A percentile compares a stretch with the other conserved stretches of the same genome.
phyloP scores from a whole-genome alignment of 2,888 invertebrate genomes.

The Cacoxenus indagator region DNA sequence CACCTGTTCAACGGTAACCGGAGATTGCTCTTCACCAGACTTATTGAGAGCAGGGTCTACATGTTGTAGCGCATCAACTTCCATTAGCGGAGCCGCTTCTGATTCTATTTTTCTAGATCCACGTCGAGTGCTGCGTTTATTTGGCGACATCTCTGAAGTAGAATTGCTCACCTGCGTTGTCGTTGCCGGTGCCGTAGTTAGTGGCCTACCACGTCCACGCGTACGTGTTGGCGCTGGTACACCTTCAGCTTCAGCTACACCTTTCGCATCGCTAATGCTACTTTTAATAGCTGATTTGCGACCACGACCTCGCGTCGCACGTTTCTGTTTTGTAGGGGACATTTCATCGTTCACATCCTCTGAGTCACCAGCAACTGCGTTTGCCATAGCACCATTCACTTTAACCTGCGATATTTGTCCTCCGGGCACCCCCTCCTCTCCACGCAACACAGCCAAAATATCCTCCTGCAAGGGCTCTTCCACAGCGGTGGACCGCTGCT shows the following conservation, averaged over 20 bases:
- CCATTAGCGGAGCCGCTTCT: slow-evolving; percentile 29
- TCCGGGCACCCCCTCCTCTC: slow-evolving; percentile 43
- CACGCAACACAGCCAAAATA: slow-evolving; percentile 65
- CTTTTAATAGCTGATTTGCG: slow-evolving; percentile 29
- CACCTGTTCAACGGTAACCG: not conserved
- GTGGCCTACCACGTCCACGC: slow-evolving; percentile 43
- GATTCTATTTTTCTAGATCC: slow-evolving; percentile 40
- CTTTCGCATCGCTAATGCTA: not conserved
- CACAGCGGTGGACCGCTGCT: slow-evolving; percentile 39
- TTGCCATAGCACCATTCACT: slow-evolving; percentile 1
- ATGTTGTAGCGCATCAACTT: slow-evolving; percentile 40
- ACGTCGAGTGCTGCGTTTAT: slow-evolving; percentile 25
- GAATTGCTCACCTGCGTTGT: not conserved
- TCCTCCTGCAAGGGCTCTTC: slow-evolving; percentile 65
- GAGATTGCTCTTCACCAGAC: slow-evolving; percentile 28
- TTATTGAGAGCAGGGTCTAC: slow-evolving; percentile 17
- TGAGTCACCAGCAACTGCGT: not conserved
- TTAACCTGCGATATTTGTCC: slow-evolving; percentile 15
- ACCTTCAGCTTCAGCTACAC: slow-evolving; percentile 26
- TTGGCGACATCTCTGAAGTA: not conserved
- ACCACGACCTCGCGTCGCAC: slow-evolving; percentile 55
- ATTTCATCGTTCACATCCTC: not conserved
- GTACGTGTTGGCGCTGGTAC: slow-evolving; percentile 42
- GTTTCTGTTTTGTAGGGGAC: slow-evolving; percentile 37
- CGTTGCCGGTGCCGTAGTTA: slow-evolving; percentile 26